Percentiles rank a stretch among this genome's conserved stretches.
phyloP scores from a whole-genome alignment of 2,113 vertebrate genomes.

The Shinisaurus crocodilurus region DNA sequence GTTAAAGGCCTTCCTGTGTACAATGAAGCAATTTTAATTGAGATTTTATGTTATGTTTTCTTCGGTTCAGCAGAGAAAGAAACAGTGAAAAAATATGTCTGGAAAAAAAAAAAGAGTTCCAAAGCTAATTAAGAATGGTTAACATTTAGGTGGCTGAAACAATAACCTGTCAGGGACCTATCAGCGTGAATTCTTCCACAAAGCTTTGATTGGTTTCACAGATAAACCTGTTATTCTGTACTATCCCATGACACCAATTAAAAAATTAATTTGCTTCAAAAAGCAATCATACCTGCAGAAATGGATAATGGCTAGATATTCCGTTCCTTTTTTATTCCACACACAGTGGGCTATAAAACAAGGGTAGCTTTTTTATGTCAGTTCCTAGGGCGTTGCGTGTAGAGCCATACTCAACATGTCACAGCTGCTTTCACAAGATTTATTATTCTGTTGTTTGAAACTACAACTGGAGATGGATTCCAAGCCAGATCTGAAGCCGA shows the following conservation, averaged over 20 bases:
- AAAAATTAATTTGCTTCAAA: constrained; percentile 50
- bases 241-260: constrained; percentile 43
- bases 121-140: constrained; percentile 66
- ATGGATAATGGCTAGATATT: constrained; percentile 41
- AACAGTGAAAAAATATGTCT: constrained; percentile 34
- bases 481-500: not conserved
- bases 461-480: not conserved
- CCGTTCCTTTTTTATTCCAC: not conserved
- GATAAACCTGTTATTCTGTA: constrained; percentile 59
- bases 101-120: constrained; percentile 26
- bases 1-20: constrained; percentile 34
- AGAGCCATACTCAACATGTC: not conserved
- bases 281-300: constrained; percentile 27
- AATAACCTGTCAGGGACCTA: constrained; percentile 55
- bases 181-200: constrained; percentile 56
- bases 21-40: constrained; percentile 60
- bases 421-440: constrained; percentile 12
- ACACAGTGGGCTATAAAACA: constrained; percentile 36
- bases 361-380: not conserved
- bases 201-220: constrained; percentile 60
- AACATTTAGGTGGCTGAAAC: constrained; percentile 52
- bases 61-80: constrained; percentile 52
- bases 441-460: not conserved
- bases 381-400: not conserved
- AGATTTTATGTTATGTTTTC: constrained; percentile 64